Conservation (phyloP, 2,888 invertebrate genomes). For the Tinea trinotella region DNA sequence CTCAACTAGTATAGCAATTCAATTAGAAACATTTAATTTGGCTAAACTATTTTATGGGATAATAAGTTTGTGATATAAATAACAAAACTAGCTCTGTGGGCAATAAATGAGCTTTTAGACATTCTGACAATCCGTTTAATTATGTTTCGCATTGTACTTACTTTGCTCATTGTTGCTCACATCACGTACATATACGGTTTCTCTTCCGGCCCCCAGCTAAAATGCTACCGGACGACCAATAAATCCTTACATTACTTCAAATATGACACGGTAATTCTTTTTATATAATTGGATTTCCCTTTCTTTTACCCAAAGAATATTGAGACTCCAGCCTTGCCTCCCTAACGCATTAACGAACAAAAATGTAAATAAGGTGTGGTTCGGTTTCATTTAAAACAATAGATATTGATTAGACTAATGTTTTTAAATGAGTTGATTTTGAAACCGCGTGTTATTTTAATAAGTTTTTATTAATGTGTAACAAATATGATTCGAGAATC, state of each 20-base stretch:
- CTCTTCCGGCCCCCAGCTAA: constrained; percentile 1
- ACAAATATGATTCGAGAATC: neutral
- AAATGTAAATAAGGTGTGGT: neutral
- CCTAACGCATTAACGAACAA: neutral
- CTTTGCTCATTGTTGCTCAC: constrained; percentile 4
- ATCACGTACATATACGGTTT: constrained; percentile 9
- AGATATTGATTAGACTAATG: neutral
- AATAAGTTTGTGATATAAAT: no score
- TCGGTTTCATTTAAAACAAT: neutral
- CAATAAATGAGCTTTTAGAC: neutral
- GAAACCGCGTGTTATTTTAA: neutral
- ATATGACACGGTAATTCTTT: constrained; percentile 18
- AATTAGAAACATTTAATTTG: no score
- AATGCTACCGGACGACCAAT: constrained; percentile 10
- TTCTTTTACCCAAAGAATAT: neutral
- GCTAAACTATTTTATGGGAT: no score
- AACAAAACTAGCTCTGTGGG: no score
- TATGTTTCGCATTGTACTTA: neutral
- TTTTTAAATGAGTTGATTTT: neutral
- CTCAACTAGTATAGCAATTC: no score
- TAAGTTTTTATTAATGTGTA: neutral
- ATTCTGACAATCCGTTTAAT: neutral
- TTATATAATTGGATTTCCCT: constrained; percentile 12
- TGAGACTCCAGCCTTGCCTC: neutral
- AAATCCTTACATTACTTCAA: constrained; percentile 14